A percentile compares a stretch with the other conserved stretches of the same genome.
Conservation (phyloP, 2,888 invertebrate species). For the Hecatera dysodea region DNA sequence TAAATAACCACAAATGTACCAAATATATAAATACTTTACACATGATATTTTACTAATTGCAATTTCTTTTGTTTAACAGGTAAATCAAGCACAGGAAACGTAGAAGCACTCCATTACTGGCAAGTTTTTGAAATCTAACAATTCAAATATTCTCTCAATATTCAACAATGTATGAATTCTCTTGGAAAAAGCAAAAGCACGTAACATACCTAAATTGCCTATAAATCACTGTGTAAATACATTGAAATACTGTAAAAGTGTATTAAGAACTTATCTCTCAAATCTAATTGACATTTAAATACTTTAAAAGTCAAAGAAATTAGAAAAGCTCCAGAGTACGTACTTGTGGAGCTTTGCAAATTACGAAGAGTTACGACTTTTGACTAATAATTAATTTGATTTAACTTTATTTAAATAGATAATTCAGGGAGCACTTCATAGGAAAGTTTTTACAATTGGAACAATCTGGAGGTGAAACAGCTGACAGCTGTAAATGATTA, state of each 20-base stretch:
- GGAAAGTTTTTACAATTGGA: slow-evolving; percentile 23
- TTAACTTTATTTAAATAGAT: slow-evolving; percentile 54
- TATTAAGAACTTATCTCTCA: slow-evolving; percentile 28
- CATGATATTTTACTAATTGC: slow-evolving; percentile 2
- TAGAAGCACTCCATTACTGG: neutral
- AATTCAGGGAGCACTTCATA: slow-evolving; percentile 26
- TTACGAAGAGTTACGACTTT: slow-evolving; percentile 27
- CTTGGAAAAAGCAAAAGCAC: too few relatives aligned
- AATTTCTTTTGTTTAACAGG: slow-evolving; percentile 44
- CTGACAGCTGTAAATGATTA: neutral
- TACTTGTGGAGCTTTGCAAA: slow-evolving; percentile 29
- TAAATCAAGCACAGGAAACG: slow-evolving; percentile 10
- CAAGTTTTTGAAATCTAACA: neutral
- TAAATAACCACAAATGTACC: neutral
- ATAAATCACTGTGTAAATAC: too few relatives aligned
- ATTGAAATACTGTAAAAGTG: slow-evolving; percentile 18
- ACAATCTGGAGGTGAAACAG: neutral
- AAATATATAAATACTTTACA: too few relatives aligned
- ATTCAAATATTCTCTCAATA: too few relatives aligned
- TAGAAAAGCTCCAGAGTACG: slow-evolving; percentile 15
- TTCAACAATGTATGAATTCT: too few relatives aligned
- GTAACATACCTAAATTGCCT: too few relatives aligned
- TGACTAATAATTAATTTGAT: slow-evolving; percentile 62
- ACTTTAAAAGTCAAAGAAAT: slow-evolving; percentile 45
- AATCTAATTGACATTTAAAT: slow-evolving; percentile 53